Base-by-base conservation (phyloP, 2,797 vertebrate species). In the Ctenopoma multispine region DNA sequence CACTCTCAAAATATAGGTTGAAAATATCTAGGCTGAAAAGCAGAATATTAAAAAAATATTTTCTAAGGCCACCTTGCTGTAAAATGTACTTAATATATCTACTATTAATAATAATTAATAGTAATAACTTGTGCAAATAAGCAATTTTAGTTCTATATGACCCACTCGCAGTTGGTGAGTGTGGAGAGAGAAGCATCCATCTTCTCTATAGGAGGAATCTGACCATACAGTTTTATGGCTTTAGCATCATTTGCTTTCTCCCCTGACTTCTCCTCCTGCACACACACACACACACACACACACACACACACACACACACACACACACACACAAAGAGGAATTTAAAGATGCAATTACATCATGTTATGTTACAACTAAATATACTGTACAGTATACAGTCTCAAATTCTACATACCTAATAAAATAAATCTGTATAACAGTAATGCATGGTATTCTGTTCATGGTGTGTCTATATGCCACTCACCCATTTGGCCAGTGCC, bases 131-230 rank as follows among this genome's bases (percentile, higher is more conserved):
- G 9, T 31, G 38, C 3, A n/a, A 53, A 67, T 41, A 43, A 49
- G 49, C 1, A 17, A 4, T 1, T 6, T 24, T 13, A 9, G 17
- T 0, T 14, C 5, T 4, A 7, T n/a, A 59, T 18, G 11, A 93
- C 97, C 94, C 92, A 99, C 98, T 99, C 96, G 97, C 97, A 99
- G 56, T 90, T 96, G 82, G 83, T 91, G 67, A 99, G 95, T 0
- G 90, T 92, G 14, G 96, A 96, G 20, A 99, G 94, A 49, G 96
- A 95, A 0, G 95, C 92, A 65, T 99, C 98, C 97, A 99, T 97
- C 89, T 95, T 99, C 85, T 99, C 97, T 79, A 99, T 94, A n/a
- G 98, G 95, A 66, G 97, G 98, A 60, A 97, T 63, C 89, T 99
- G 96, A 75, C 94, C 94, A 0, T 97, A 98, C 29, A 99, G 93